These are phyloP conservation scores for Paragorgia papillata DNA, from an alignment of 92 coral and sea anemone species.

Conservation along the genomic window DNA sequence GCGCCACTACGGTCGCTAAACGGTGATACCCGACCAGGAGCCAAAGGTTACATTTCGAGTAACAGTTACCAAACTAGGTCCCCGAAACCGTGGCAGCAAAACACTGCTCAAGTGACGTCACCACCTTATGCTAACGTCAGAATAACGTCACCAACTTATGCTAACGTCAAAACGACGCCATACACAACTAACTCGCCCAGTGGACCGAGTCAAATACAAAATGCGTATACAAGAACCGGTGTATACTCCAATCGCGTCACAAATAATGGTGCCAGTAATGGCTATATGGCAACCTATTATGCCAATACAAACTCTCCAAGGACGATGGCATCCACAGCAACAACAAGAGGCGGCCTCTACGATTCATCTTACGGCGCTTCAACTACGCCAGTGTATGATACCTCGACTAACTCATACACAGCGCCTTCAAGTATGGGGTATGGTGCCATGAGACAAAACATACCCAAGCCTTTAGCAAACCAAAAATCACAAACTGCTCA, in stretches of 20 bases:
- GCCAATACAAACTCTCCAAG: neutral
- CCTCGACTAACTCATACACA: constrained; percentile 9
- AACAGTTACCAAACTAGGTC: constrained; percentile 2
- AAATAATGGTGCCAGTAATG: neutral
- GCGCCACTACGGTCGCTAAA: neutral
- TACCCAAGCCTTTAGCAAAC: constrained; percentile 5
- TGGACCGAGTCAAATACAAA: neutral
- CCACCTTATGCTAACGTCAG: constrained; percentile 9
- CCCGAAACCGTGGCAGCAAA: neutral
- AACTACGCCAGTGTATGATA: neutral
- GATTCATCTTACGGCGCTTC: constrained; percentile 2
- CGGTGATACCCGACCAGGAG: neutral
- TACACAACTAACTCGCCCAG: neutral
- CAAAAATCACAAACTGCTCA: neutral
- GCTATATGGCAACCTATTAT: neutral
- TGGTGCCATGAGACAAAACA: neutral
- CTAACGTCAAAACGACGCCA: constrained; percentile 31
- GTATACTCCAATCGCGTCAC: constrained; percentile 7
- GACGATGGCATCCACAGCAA: neutral
- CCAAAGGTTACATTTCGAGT: neutral
- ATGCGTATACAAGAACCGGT: constrained; percentile 24
- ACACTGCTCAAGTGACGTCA: constrained; percentile 20
- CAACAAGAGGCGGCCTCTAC: neutral
- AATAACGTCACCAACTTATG: neutral
- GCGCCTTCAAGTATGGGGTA: neutral